Evolutionary conservation across 2,888 invertebrate genomes (phyloP), one percentile per base, ranked within the genome.

Genomic region (Criorhina ranunculi): DNA sequence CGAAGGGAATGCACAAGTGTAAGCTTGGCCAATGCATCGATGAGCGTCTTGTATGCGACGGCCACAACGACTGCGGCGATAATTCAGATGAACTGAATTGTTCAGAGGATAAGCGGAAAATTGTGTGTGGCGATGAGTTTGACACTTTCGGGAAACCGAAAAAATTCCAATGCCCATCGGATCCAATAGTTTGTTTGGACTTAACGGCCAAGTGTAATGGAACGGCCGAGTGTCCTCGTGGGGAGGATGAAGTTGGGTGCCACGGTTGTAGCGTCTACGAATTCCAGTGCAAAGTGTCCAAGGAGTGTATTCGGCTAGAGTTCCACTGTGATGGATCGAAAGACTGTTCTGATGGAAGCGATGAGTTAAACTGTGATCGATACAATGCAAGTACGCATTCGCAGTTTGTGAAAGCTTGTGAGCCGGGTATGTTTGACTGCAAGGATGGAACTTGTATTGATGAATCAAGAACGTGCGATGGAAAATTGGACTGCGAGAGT

Each of bases 301-400:
- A 93, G 62, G 93, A 92, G 53, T 94, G 97, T 87, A 93, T 97
- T 37, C 92, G 93, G 0, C 88, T 88, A 1, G 88, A 91, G 7
- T 94, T 94, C 93, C 88, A 94, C 85, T 94, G 94, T 92, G 93
- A 96, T 87, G 92, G 93, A 0, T 89, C 89, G 0, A 92, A 93
- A 62, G 95, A 97, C 88, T 97, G 97, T 89, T 90, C 90, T 0
- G 96, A 97, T 88, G 93, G 93, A 9, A 95, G 95, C 0, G 97
- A 97, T 88, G 97, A 97, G 89, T 92, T 93, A 64, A 94, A 93
- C 86, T 93, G 93, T 8, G 88, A 88, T 3, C 87, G 87, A 15
- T 70, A 79, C 2, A 86, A 87, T 0, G 87, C 87, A 6, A 88
- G 89, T 79, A 67, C 24, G 80, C 89, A 40, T 15, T 9, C 81